Conservation (phyloP, 2,113 vertebrate genomes). For the Ailuropoda melanoleuca region DNA sequence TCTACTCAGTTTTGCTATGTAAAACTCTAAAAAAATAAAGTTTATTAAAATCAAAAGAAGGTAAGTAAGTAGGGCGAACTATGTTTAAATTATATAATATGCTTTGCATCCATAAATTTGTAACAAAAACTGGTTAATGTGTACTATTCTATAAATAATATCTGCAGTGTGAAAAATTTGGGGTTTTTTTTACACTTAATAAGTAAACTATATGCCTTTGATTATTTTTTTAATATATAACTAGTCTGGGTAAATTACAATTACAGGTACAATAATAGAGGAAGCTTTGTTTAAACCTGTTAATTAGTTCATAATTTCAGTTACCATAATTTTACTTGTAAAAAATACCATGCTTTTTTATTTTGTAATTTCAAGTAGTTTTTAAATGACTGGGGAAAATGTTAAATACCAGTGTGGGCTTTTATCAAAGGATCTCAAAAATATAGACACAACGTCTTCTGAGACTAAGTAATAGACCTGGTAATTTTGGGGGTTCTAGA, state of each 20-base stretch:
- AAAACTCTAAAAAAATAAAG: background rate
- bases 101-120: background rate
- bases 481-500: background rate
- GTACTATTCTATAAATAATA: conserved; percentile 20
- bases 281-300: conserved; percentile 17
- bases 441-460: conserved; percentile 26
- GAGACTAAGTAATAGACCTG: conserved; percentile 4
- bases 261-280: background rate
- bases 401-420: background rate
- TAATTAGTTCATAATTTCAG: background rate
- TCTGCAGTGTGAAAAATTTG: background rate
- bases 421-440: conserved; percentile 58
- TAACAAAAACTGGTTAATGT: background rate
- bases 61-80: background rate
- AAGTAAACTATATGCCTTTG: background rate
- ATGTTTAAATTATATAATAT: background rate
- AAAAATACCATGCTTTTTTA: conserved; percentile 32
- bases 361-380: conserved; percentile 29
- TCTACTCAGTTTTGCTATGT: background rate
- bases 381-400: conserved; percentile 6
- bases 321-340: conserved; percentile 38
- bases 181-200: conserved; percentile 30
- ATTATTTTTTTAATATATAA: conserved; percentile 14
- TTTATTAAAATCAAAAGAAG: background rate
- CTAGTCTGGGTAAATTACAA: background rate